phyloP scores from a whole-genome alignment of 2,797 vertebrate species.

The Pagetopsis macropterus region DNA sequence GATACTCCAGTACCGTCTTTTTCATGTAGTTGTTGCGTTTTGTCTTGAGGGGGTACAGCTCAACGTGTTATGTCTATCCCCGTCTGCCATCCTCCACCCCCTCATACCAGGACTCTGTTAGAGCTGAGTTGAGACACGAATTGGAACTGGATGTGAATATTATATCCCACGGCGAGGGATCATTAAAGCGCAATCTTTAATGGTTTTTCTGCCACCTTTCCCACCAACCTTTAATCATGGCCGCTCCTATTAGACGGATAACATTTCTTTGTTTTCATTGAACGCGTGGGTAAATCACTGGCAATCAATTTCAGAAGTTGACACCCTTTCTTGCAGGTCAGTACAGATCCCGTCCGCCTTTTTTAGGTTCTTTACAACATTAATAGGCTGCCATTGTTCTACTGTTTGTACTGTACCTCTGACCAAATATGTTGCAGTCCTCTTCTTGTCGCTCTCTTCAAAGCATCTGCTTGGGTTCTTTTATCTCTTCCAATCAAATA shows the following conservation, averaged over 20 bases:
- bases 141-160: conserved; percentile 66
- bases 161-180: conserved; percentile 53
- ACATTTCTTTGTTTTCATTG: conserved; percentile 13
- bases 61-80: conserved; percentile 57
- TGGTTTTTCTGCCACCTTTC: conserved; percentile 30
- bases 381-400: neutral
- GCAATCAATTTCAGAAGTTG: conserved; percentile 17
- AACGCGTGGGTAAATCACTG: neutral
- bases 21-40: conserved; percentile 61
- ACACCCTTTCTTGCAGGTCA: neutral
- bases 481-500: conserved; percentile 29
- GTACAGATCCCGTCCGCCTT: neutral
- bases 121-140: conserved; percentile 51
- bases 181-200: conserved; percentile 48
- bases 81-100: conserved; percentile 52
- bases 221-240: conserved; percentile 21
- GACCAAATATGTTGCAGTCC: neutral
- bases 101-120: conserved; percentile 42
- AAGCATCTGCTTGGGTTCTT: neutral
- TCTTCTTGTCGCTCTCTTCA: conserved; percentile 1
- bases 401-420: neutral
- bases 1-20: conserved; percentile 37
- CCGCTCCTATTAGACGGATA: conserved; percentile 4
- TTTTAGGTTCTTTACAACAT: conserved; percentile 2
- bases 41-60: conserved; percentile 63